Percentiles rank a stretch among this genome's conserved stretches.
Conservation (phyloP, 2,888 invertebrate genomes). For the Scrobipalpa costella region DNA sequence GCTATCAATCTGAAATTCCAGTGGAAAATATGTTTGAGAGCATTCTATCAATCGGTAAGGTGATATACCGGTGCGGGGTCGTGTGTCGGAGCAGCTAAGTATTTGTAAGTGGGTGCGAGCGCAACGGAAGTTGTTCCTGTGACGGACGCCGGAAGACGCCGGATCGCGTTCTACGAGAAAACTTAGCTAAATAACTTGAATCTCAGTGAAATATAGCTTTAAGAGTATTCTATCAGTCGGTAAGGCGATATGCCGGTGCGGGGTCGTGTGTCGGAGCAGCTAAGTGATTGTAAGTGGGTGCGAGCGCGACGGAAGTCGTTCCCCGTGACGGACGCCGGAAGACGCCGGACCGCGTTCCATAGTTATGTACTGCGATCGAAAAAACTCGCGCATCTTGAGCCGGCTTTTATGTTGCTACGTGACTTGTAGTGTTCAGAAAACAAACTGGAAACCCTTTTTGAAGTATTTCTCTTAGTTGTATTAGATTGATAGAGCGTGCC, state of each 20-base stretch:
- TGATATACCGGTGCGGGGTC: constrained; percentile 33
- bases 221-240: constrained; percentile 19
- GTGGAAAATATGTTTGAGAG: neutral
- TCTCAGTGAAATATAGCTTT: neutral
- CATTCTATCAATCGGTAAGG: constrained; percentile 22
- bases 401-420: neutral
- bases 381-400: neutral
- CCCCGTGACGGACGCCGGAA: constrained; percentile 78
- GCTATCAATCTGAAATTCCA: too few relatives aligned
- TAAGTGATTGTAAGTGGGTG: constrained; percentile 78
- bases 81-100: constrained; percentile 61
- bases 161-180: constrained; percentile 72
- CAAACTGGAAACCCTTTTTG: constrained; percentile 9
- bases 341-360: constrained; percentile 74
- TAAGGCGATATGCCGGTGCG: constrained; percentile 27
- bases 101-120: constrained; percentile 76
- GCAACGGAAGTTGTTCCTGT: constrained; percentile 77
- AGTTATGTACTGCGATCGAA: constrained; percentile 52
- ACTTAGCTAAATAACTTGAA: neutral
- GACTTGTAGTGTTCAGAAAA: constrained; percentile 20
- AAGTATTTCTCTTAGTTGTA: neutral
- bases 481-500: neutral
- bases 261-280: constrained; percentile 47
- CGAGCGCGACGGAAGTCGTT: constrained; percentile 77
- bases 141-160: constrained; percentile 77